These are phyloP conservation scores for Drosophila ironensis DNA, from an alignment of 1,140 invertebrate genomes.

Conservation along the genomic window DNA sequence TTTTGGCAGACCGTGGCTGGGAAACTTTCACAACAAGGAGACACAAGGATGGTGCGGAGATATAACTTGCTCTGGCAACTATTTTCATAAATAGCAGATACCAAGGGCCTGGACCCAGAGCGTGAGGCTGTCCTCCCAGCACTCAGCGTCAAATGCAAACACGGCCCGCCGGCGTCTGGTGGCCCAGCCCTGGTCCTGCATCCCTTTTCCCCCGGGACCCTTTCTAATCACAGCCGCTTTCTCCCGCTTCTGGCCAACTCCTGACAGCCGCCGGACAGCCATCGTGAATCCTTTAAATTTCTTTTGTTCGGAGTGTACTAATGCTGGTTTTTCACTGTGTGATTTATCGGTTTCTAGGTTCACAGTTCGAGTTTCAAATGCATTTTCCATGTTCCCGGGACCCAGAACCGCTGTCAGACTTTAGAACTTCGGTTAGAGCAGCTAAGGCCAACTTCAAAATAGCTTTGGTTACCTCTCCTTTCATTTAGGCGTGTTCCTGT, in stretches of 20 bases:
- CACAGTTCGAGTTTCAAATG: constrained; percentile 79
- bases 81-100: constrained; percentile 73
- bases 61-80: constrained; percentile 58
- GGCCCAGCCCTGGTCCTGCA: constrained; percentile 14
- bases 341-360: constrained; percentile 80
- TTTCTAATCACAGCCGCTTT: constrained; percentile 14
- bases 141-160: constrained; percentile 67
- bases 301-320: constrained; percentile 67
- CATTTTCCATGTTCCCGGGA: constrained; percentile 68
- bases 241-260: constrained; percentile 28
- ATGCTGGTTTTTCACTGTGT: constrained; percentile 80
- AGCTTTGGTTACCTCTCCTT: constrained; percentile 49
- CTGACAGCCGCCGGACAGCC: constrained; percentile 40
- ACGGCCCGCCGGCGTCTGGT: constrained; percentile 56
- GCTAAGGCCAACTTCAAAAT: constrained; percentile 63
- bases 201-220: neutral
- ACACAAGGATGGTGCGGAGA: constrained; percentile 2
- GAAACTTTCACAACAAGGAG: constrained; percentile 55
- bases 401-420: constrained; percentile 21
- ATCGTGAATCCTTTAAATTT: constrained; percentile 77
- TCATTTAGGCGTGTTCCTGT: neutral
- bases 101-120: neutral
- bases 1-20: constrained; percentile 68
- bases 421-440: constrained; percentile 14
- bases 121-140: too few relatives aligned